These are phyloP conservation scores for Aramus guarauna DNA, from an alignment of 2,113 vertebrate species.

Conservation along the genomic window DNA sequence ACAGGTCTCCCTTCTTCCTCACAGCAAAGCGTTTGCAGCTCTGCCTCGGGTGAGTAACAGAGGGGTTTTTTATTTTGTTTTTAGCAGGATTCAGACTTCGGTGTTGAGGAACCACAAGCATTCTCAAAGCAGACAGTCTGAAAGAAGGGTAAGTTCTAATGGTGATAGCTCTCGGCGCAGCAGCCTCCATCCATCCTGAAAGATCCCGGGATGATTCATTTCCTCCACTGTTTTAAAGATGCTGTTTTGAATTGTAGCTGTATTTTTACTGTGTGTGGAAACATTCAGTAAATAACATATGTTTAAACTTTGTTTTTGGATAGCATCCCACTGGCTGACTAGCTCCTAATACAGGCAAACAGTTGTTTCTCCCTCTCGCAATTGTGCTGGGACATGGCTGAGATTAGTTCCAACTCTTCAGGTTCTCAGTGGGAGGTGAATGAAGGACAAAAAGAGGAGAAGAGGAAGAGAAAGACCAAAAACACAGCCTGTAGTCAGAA, in stretches of 20 bases:
- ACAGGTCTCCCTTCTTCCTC: neutral
- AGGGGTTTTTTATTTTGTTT: neutral
- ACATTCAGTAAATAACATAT: conserved; percentile 50
- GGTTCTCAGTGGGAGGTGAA: neutral
- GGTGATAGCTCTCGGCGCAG: neutral
- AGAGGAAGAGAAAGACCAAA: neutral
- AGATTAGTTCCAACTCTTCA: neutral
- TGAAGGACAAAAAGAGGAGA: neutral
- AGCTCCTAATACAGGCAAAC: neutral
- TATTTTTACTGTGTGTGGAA: conserved; percentile 54
- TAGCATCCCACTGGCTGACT: conserved; percentile 4
- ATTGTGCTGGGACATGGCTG: neutral
- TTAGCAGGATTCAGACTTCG: neutral
- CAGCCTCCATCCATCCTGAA: neutral
- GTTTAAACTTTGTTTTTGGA: conserved; percentile 35
- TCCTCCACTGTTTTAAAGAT: conserved; percentile 1
- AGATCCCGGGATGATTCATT: conserved; percentile 7
- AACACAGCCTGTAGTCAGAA: neutral
- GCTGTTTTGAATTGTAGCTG: conserved; percentile 35
- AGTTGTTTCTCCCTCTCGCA: neutral
- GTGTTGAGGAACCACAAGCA: neutral
- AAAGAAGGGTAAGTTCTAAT: neutral
- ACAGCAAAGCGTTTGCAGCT: neutral
- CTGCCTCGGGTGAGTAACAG: neutral
- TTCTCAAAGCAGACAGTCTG: neutral